Evolutionary conservation across 2,888 invertebrate genomes (phyloP).

Genomic region (Spodoptera picta): DNA sequence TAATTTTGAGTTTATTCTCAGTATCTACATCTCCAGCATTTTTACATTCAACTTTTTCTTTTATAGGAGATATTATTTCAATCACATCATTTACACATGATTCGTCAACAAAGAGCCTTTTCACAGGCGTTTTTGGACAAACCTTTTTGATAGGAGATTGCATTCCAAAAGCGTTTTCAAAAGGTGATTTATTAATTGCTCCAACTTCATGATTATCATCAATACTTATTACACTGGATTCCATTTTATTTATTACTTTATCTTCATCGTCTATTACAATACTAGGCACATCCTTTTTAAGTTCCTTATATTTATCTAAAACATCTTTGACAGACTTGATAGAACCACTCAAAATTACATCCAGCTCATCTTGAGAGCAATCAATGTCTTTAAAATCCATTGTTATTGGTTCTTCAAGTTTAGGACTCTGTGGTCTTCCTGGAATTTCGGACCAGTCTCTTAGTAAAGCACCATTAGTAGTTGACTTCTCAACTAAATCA

Average conservation of each 20-base stretch:
- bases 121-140: conserved; percentile 16
- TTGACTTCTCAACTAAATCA: conserved; percentile 79
- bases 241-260: no score
- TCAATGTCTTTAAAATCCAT: conserved; percentile 73
- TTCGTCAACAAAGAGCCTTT: conserved; percentile 4
- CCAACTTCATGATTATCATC: neutral
- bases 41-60: conserved; percentile 2
- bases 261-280: neutral
- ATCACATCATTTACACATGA: conserved; percentile 8
- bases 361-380: conserved; percentile 76
- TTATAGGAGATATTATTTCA: conserved; percentile 16
- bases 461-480: conserved; percentile 83
- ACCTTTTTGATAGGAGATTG: conserved; percentile 9
- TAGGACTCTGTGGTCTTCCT: conserved; percentile 89
- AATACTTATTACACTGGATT: neutral
- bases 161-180: neutral
- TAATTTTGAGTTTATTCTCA: conserved; percentile 17
- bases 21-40: conserved; percentile 19
- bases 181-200: conserved; percentile 7
- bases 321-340: conserved; percentile 67
- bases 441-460: conserved; percentile 90
- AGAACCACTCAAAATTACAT: conserved; percentile 76
- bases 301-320: conserved; percentile 47
- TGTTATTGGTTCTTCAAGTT: conserved; percentile 48
- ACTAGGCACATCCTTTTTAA: conserved; percentile 6